A percentile compares a stretch with the other conserved stretches of the same genome.
Evolutionary conservation across 1,140 invertebrate genomes (phyloP).

Genomic region (Gryllus bimaculatus): DNA sequence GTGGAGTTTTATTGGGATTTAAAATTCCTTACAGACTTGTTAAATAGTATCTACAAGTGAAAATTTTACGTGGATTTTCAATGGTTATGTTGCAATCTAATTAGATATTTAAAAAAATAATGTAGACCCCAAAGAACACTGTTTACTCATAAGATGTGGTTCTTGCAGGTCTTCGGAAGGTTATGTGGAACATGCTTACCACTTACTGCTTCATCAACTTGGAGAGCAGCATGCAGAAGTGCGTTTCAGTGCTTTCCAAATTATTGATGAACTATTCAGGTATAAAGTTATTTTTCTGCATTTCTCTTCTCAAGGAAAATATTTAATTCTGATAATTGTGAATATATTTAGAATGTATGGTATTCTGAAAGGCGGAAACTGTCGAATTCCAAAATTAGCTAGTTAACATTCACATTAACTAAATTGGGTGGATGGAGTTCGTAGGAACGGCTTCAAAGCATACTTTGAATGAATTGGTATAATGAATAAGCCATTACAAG

Average conservation of each 20-base stretch:
- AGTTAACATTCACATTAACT: not conserved
- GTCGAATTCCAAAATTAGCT: not conserved
- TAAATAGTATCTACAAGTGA: too few relatives aligned
- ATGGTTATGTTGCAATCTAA: not conserved
- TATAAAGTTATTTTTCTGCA: constrained; percentile 20
- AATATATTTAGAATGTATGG: not conserved
- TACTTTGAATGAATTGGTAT: not conserved
- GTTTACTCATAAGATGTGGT: constrained; percentile 9
- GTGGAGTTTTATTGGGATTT: too few relatives aligned
- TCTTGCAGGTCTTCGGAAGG: constrained; percentile 37
- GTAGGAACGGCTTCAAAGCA: not conserved
- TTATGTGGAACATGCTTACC: constrained; percentile 38
- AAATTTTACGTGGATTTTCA: too few relatives aligned
- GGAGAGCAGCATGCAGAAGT: constrained; percentile 46
- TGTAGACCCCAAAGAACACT: not conserved
- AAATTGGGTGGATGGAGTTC: not conserved
- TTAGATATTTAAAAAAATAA: not conserved
- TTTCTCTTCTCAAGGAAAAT: not conserved
- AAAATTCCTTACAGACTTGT: too few relatives aligned
- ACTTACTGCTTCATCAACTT: constrained; percentile 39
- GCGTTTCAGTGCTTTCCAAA: constrained; percentile 40
- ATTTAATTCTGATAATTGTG: not conserved
- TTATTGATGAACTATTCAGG: constrained; percentile 45
- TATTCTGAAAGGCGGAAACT: not conserved
- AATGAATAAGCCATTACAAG: not conserved